Evolutionary conservation across 2,113 vertebrate genomes (phyloP).

Genomic region (Castor canadensis): DNA sequence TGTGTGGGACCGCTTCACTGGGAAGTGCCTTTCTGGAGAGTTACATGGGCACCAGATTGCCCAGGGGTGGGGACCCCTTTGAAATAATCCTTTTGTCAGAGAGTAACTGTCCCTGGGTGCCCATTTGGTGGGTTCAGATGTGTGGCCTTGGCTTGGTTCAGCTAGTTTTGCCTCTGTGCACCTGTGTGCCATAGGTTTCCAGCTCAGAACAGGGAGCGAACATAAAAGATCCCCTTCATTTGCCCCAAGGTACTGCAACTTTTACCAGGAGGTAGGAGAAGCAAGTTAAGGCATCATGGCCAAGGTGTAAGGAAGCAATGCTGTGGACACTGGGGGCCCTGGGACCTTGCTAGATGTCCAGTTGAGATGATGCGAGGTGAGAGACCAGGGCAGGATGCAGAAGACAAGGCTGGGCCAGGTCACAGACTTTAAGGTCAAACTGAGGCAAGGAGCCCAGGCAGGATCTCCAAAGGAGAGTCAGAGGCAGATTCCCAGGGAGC

Average conservation of each 20-base stretch:
- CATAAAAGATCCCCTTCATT: accelerated
- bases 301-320: accelerated
- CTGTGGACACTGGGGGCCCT: accelerated
- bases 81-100: no score
- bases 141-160: no score
- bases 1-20: accelerated
- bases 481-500: not conserved
- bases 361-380: not conserved
- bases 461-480: not conserved
- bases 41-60: no score
- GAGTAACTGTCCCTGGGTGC: accelerated
- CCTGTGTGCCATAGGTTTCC: accelerated
- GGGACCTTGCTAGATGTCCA: not conserved
- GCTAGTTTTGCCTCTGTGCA: accelerated
- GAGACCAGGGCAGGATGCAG: not conserved
- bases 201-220: not conserved
- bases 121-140: not conserved
- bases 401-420: not conserved
- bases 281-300: accelerated
- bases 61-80: not conserved
- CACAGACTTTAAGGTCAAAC: accelerated
- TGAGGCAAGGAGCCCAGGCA: not conserved
- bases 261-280: not conserved
- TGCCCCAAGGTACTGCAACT: not conserved
- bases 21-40: not conserved